Base-by-base conservation (phyloP, 2,888 invertebrate genomes). In the Lycocerus yunnanus region DNA sequence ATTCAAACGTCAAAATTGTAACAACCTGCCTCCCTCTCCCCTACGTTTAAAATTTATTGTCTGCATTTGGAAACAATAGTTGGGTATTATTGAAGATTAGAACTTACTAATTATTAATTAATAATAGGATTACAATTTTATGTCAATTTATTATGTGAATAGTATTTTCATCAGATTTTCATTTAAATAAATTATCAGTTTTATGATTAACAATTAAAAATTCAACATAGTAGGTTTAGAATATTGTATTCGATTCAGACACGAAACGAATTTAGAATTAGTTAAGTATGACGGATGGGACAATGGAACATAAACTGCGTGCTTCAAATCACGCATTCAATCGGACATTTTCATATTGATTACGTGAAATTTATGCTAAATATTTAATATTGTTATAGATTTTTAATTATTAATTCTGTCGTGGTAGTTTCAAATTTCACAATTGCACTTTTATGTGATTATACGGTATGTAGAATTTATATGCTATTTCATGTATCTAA, bases 251-350 rank as follows among this genome's bases (percentile, higher is more conserved):
- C 82, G 81, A 82, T 81, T 81, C 82, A 82, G 81, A 82, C 77
- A 83, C 83, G 83, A 83, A 82, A 82, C 82, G 83, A 82, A 84
- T 84, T 82, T 82, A 79, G 80, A 84, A 83, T 83, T 81, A 81
- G 80, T 79, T 81, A 82, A 83, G 82, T 83, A 83, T 83, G 83
- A 83, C 83, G 82, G 83, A 83, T 83, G 82, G 78, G 84, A 84
- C 84, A 84, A 84, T 84, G 83, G 84, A 82, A 84, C 84, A 84
- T 79, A 84, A 82, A 83, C 82, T 82, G 85, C 84, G 84, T 84
- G 84, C 83, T 67, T 60, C 74, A 79, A 81, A 80, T 81, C 81
- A 81, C 82, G 83, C 81, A 82, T 82, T 82, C 79, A 81, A 76
- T 74, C 75, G 78, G 72, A 78, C 76, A 80, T 81, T 81, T 80